Evolutionary conservation across 2,888 invertebrate species (phyloP), one percentile per base, ranked within the genome.

Genomic region (Chrysolina americana): DNA sequence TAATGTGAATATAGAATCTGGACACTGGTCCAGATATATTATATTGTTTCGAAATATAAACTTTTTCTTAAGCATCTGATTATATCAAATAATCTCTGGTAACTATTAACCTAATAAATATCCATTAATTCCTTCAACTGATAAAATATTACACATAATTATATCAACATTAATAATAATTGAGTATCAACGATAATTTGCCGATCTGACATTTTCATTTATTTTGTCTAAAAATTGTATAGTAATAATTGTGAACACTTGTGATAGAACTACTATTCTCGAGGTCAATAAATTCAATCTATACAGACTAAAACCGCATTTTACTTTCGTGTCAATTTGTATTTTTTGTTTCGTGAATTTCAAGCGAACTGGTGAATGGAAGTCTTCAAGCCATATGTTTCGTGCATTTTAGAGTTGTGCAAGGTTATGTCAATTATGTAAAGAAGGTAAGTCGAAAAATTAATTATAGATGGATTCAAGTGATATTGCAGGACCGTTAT

Each of bases 81-180:
- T 28, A 28, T 59, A 36, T 59, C 10, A 5, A 59, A 59, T 13
- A n/a, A n/a, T n/a, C 59, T 36, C 59, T n/a, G 59, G 36, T 17
- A 59, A 28, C 59, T 59, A 59, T 59, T 59, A 59, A 59, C 59
- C 59, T 36, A 59, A 59, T 59, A 59, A 36, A 59, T 59, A 59
- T 59, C 59, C 8, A 28, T 36, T 59, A n/a, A n/a, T 15, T 36
- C 36, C n/a, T 59, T 36, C 28, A 28, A n/a, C 53, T 59, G 59
- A 36, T 28, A 28, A 59, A 28, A 59, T 28, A 59, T 59, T 28
- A 36, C 36, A 59, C n/a, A 59, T 59, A 36, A 59, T 59, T 59
- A 28, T 53, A 53, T 23, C 53, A 53, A 21, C 21, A 53, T 53
- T 23, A 53, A 53, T 53, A 53, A 53, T 21, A 13, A 0, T 44